Evolutionary conservation across 2,888 invertebrate species (phyloP), one percentile per base, ranked within the genome.

Genomic region (Ferdinandea cuprea): DNA sequence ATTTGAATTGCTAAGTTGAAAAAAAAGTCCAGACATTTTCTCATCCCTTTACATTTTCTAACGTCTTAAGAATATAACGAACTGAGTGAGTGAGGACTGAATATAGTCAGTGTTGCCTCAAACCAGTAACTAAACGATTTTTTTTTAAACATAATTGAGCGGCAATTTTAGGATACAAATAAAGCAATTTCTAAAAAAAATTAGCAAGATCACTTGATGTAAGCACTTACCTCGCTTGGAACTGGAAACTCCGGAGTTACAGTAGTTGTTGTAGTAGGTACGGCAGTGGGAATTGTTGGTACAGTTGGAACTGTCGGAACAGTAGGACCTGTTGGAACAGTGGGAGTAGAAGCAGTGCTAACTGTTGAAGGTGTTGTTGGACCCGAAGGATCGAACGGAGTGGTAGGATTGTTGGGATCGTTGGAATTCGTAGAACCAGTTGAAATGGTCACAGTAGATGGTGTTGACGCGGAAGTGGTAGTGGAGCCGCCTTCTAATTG

Each of bases 211-310:
- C 15, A 13, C 15, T 17, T 3, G 3, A 7, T 21, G 15, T 13
- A 11, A 11, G 3, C 35, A 87, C 89, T 85, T 81, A 89, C 89
- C 85, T 86, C 77, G 61, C 87, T 87, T 6, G 89, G 89, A 65
- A 88, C 85, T 3, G 89, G 88, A 9, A 90, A 85, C 19, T 87
- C 88, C 37, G 89, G 72, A 3, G 81, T 86, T 21, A 87, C 87
- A 66, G 74, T 71, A 1, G 61, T 35, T 7, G 21, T 61, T 0
- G 59, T 30, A n/a, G 21, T 46, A 13, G 86, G 68, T 0, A 58
- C 54, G 7, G 86, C 74, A 4, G 35, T 35, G 4, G 35, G 35
- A 35, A n/a, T n/a, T n/a, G n/a, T n/a, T n/a, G n/a, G n/a, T n/a
- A n/a, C n/a, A n/a, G n/a, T n/a, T n/a, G n/a, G n/a, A n/a, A n/a